phyloP scores from a whole-genome alignment of 2,113 vertebrate species.

The Diadophis punctatus region DNA sequence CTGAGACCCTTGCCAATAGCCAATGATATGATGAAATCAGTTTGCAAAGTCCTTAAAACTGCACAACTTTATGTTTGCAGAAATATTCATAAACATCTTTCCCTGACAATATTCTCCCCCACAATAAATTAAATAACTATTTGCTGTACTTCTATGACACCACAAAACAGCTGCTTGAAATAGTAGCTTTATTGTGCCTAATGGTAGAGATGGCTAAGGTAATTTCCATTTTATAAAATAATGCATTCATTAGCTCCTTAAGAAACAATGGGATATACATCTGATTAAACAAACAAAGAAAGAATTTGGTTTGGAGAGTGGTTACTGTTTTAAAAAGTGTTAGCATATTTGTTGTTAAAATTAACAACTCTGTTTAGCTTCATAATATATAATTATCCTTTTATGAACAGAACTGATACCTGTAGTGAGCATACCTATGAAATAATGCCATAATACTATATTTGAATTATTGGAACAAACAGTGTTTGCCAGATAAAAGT shows the following conservation, averaged over 20 bases:
- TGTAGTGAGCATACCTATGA: conserved; percentile 54
- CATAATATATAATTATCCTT: not conserved
- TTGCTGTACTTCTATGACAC: not conserved
- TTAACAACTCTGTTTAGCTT: conserved; percentile 20
- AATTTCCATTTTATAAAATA: not conserved
- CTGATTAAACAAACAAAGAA: not conserved
- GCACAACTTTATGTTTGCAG: not conserved
- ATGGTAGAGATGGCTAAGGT: not conserved
- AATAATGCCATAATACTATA: conserved; percentile 57
- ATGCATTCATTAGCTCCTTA: not conserved
- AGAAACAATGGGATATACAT: not conserved
- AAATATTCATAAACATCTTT: not conserved
- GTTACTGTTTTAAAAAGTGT: not conserved
- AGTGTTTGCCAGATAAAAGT: conserved; percentile 62
- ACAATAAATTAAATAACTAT: not conserved
- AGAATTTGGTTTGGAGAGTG: conserved; percentile 36
- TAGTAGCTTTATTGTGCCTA: not conserved
- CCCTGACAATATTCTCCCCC: not conserved
- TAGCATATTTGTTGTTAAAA: not conserved
- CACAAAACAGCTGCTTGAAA: not conserved
- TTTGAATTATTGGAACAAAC: conserved; percentile 59
- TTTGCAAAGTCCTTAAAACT: not conserved
- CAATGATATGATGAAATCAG: not conserved
- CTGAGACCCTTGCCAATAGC: not conserved
- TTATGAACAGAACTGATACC: conserved; percentile 42